Evolutionary conservation across 2,888 invertebrate genomes (phyloP).

Genomic region (Silvanus unidentatus): DNA sequence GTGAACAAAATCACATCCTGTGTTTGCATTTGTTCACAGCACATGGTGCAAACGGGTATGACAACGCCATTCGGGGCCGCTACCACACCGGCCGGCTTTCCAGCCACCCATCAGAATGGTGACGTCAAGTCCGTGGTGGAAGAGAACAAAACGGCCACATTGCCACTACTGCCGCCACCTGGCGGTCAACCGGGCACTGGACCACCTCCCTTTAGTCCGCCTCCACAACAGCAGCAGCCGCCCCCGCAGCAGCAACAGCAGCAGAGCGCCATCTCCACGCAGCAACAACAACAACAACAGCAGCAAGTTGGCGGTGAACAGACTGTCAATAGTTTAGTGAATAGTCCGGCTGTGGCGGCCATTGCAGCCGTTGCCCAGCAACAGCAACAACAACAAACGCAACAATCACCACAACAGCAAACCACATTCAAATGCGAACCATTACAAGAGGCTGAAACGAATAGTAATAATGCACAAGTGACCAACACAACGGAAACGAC

Average conservation of each 20-base stretch:
- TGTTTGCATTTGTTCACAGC: slow-evolving; percentile 52
- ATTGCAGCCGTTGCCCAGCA: slow-evolving; percentile 39
- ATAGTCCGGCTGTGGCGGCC: slow-evolving; percentile 44
- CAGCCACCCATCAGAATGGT: slow-evolving; percentile 43
- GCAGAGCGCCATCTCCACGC: slow-evolving; percentile 21
- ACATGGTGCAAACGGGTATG: slow-evolving; percentile 92
- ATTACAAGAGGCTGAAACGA: slow-evolving; percentile 24
- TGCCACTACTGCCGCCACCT: slow-evolving; percentile 49
- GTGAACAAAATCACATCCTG: no score
- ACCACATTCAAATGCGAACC: slow-evolving; percentile 27
- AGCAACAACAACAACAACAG: slow-evolving; percentile 9
- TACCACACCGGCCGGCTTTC: slow-evolving; percentile 55
- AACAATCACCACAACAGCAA: slow-evolving; percentile 14
- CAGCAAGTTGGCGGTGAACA: slow-evolving; percentile 46
- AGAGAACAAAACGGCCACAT: slow-evolving; percentile 44
- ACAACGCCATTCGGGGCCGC: slow-evolving; percentile 66
- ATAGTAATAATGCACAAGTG: slow-evolving; percentile 21
- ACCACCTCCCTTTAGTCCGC: slow-evolving; percentile 43
- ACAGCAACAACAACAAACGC: slow-evolving; percentile 40
- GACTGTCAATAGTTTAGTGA: slow-evolving; percentile 38
- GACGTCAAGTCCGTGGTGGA: slow-evolving; percentile 43
- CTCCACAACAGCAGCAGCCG: slow-evolving; percentile 35
- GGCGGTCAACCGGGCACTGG: slow-evolving; percentile 40
- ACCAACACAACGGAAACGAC: slow-evolving; percentile 37
- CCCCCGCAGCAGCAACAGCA: no score